Base-by-base conservation (phyloP, 2,113 vertebrate genomes). In the Vulpes vulpes region DNA sequence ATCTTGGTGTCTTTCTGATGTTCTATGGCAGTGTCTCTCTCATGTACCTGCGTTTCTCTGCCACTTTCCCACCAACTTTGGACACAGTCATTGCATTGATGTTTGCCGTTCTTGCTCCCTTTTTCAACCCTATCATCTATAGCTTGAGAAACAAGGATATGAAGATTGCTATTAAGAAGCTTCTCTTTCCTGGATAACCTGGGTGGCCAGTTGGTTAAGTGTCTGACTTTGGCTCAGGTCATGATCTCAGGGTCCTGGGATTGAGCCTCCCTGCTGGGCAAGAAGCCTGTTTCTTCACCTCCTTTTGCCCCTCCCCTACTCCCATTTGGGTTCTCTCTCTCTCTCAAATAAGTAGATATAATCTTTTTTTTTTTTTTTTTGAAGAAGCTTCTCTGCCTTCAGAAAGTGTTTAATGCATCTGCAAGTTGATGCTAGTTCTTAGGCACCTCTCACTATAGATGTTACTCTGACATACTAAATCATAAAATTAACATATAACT, bases 101-200 rank as follows among this genome's bases (percentile, higher is more conserved):
- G 92, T 98, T 98, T 43, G 92, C 97, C 0, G 94, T 98, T 30
- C 79, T 98, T 60, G 96, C 97, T 85, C 97, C 97, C 16, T 92
- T 98, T 89, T 96, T 98, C 43, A 98, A 98, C 23, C 97, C 94
- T 22, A 93, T 98, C 17, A 98, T 98, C 57, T 98, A 98, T 51
- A 98, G 98, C 84, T 83, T 98, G 74, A 91, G 98, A 82, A 98
- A 98, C 90, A 98, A 98, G 35, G 97, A 98, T 53, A 98, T 98
- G 89, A 97, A 97, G 82, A 90, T 81, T 8, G 97, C 97, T 51
- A 95, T 98, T 55, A 97, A 96, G 74, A 97, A 97, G n/a, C 51
- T 97, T 74, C 32, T 97, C 27, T 88, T 38, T 35, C 17, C 32
- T 35, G 67, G 67, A 3, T 9, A 8, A 0, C 67, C 67, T n/a